A percentile compares a stretch with the other conserved stretches of the same genome.
Conservation (phyloP, 2,888 invertebrate genomes). For the Sinopyrophorus schimmeli region DNA sequence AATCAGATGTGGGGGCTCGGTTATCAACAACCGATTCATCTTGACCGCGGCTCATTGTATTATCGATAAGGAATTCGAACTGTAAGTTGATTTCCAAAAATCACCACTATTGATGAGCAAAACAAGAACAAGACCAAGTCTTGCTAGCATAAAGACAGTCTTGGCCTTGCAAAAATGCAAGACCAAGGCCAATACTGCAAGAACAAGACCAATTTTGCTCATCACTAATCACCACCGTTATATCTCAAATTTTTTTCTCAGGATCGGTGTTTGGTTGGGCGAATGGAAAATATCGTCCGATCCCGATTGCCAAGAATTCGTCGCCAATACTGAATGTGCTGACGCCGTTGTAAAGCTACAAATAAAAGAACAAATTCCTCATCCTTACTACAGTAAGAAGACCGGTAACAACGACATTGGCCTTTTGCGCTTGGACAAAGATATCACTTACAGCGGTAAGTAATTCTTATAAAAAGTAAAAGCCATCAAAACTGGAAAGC, state of each 20-base stretch:
- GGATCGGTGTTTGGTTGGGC: conserved; percentile 29
- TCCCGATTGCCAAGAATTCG: conserved; percentile 1
- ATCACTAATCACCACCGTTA: too few species aligned
- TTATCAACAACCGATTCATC: conserved; percentile 55
- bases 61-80: conserved; percentile 3
- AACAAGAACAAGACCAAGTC: too few species aligned
- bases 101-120: too few species aligned
- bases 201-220: too few species aligned
- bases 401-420: conserved; percentile 7
- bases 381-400: conserved; percentile 40
- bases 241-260: too few species aligned
- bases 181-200: too few species aligned
- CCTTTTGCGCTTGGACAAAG: conserved; percentile 49
- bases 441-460: conserved; percentile 56
- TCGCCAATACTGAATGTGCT: background rate
- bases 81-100: too few species aligned
- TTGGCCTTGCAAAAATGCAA: too few species aligned
- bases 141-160: too few species aligned
- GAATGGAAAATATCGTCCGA: conserved; percentile 2
- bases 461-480: background rate
- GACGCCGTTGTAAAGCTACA: background rate
- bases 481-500: background rate
- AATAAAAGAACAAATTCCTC: conserved; percentile 36
- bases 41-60: conserved; percentile 55
- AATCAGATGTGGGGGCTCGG: conserved; percentile 51